Evolutionary conservation across 2,888 invertebrate genomes (phyloP).

Genomic region (Podabrus alpinus): DNA sequence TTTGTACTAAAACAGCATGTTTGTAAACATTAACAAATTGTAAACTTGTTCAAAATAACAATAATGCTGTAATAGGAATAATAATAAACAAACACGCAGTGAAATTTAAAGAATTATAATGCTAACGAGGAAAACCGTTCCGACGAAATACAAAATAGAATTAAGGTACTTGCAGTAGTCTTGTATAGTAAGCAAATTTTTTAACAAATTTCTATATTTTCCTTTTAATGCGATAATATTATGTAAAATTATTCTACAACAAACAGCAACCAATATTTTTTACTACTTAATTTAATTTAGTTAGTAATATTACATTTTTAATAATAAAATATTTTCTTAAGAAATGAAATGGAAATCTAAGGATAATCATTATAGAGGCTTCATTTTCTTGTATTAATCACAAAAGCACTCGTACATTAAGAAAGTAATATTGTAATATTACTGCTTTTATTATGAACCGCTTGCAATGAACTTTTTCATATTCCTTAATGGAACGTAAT

Average conservation of each 20-base stretch:
- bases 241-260: too few relatives aligned
- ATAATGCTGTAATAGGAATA: neutral
- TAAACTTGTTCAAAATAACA: slow-evolving; percentile 5
- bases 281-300: too few relatives aligned
- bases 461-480: neutral
- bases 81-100: neutral
- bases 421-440: neutral
- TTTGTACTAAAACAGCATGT: slow-evolving; percentile 12
- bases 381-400: neutral
- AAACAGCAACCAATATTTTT: too few relatives aligned
- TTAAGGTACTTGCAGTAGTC: neutral
- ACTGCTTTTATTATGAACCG: neutral
- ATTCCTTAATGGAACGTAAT: neutral
- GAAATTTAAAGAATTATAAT: neutral
- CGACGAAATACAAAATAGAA: neutral
- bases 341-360: neutral
- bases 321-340: neutral
- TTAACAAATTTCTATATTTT: too few relatives aligned
- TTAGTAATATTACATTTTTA: neutral
- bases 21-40: slow-evolving; percentile 10
- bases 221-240: too few relatives aligned
- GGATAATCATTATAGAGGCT: neutral
- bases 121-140: neutral
- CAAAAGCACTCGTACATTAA: neutral
- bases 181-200: too few relatives aligned